phyloP scores from a whole-genome alignment of 2,113 vertebrate genomes.

The Cynopterus brachyotis region DNA sequence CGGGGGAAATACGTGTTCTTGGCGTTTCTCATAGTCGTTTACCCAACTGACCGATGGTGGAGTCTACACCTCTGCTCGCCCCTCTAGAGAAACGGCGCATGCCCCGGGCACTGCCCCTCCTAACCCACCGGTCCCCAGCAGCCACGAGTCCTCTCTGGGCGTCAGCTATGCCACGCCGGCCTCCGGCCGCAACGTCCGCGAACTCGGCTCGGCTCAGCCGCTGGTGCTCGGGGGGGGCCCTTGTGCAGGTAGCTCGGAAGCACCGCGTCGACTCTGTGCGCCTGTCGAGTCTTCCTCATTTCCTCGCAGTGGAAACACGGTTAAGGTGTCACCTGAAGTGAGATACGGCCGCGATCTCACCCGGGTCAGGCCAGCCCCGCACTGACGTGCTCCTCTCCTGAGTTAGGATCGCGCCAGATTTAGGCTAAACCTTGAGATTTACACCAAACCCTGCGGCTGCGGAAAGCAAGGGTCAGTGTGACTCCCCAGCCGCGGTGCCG shows the following conservation, averaged over 20 bases:
- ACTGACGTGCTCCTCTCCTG: not conserved
- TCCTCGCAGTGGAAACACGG: not conserved
- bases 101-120: not conserved
- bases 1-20: not conserved
- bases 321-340: not conserved
- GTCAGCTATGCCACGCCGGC: not conserved
- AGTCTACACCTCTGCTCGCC: not conserved
- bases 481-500: not conserved
- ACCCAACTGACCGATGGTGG: not conserved
- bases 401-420: not conserved
- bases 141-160: not conserved
- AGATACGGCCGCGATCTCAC: not conserved
- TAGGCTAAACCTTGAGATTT: rapidly evolving
- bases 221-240: not conserved
- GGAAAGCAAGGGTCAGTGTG: not conserved
- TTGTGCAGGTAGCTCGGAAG: not conserved
- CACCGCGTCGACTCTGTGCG: not conserved
- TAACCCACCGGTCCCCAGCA: not conserved
- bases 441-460: not conserved
- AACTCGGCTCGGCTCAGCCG: not conserved
- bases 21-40: not conserved
- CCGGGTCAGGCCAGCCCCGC: not conserved
- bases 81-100: not conserved
- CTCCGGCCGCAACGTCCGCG: not conserved
- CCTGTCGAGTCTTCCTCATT: not conserved